Percentiles rank a stretch among this genome's conserved stretches.
Evolutionary conservation across 2,888 invertebrate genomes (phyloP).

Genomic region (Chirona hameri): DNA sequence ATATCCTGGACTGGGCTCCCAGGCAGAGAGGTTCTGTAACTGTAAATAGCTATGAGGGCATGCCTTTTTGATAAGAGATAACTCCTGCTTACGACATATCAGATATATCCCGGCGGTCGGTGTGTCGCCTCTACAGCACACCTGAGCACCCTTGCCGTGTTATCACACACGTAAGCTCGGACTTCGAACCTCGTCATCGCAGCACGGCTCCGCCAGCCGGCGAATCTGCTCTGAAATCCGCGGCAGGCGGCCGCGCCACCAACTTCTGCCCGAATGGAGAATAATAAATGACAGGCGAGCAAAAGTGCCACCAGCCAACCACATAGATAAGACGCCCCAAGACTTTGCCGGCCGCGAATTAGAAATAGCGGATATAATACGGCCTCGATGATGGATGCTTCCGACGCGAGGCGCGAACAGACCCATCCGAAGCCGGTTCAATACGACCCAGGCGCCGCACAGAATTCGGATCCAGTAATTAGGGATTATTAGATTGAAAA

Average conservation of each 20-base stretch:
- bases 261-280: background rate
- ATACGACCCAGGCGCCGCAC: background rate
- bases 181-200: background rate
- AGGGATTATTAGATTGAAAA: conserved; percentile 28
- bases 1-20: too few relatives aligned
- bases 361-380: conserved; percentile 23
- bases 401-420: background rate
- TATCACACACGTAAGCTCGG: background rate
- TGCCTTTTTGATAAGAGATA: too few relatives aligned
- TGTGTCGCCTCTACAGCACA: background rate
- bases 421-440: conserved; percentile 25
- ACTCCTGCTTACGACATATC: too few relatives aligned
- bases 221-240: background rate
- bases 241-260: background rate
- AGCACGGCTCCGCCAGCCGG: background rate
- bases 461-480: conserved; percentile 12
- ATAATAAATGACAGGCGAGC: conserved; percentile 24
- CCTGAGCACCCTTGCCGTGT: background rate
- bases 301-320: conserved; percentile 26
- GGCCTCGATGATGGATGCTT: conserved; percentile 12
- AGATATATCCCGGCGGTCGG: background rate
- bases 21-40: too few relatives aligned
- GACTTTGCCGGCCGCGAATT: background rate
- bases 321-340: conserved; percentile 6
- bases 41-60: too few relatives aligned